Evolutionary conservation across 1,140 invertebrate genomes (phyloP).

Genomic region (Achatina immaculata): DNA sequence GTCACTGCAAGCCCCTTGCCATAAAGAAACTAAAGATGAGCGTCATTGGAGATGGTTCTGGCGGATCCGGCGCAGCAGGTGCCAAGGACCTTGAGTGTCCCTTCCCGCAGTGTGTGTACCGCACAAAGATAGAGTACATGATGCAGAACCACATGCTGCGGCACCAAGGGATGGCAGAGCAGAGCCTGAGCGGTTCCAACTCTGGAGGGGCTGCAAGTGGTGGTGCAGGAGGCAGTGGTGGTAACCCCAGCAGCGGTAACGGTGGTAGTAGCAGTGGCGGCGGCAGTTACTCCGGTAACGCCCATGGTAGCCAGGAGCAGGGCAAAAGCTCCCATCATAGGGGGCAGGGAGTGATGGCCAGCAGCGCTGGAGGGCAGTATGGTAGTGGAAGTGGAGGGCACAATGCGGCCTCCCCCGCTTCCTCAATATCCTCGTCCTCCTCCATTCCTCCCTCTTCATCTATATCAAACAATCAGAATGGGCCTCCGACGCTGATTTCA

Average conservation of each 20-base stretch:
- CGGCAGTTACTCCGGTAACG: neutral
- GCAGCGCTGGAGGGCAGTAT: conserved; percentile 15
- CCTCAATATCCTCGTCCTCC: conserved; percentile 9
- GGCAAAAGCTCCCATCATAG: conserved; percentile 28
- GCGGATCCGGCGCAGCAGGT: neutral
- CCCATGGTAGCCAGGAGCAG: neutral
- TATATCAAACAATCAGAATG: conserved; percentile 5
- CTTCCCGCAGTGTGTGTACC: conserved; percentile 39
- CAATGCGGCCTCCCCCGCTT: conserved; percentile 4
- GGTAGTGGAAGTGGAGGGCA: neutral
- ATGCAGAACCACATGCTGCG: conserved; percentile 38
- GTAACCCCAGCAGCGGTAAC: neutral
- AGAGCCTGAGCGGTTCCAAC: neutral
- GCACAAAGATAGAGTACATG: conserved; percentile 41
- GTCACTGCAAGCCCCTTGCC: conserved; percentile 33
- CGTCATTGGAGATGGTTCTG: neutral
- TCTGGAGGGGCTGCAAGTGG: neutral
- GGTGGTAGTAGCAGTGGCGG: conserved; percentile 14
- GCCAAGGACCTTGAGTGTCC: conserved; percentile 35
- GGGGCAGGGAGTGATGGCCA: conserved; percentile 10
- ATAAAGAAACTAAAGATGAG: conserved; percentile 39
- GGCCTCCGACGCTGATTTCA: conserved; percentile 1
- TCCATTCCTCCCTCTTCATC: conserved; percentile 11
- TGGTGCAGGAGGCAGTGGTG: neutral
- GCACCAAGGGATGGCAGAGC: conserved; percentile 34